Base-by-base conservation (phyloP, 2,797 vertebrate genomes). In the Lutjanus argentimaculatus region DNA sequence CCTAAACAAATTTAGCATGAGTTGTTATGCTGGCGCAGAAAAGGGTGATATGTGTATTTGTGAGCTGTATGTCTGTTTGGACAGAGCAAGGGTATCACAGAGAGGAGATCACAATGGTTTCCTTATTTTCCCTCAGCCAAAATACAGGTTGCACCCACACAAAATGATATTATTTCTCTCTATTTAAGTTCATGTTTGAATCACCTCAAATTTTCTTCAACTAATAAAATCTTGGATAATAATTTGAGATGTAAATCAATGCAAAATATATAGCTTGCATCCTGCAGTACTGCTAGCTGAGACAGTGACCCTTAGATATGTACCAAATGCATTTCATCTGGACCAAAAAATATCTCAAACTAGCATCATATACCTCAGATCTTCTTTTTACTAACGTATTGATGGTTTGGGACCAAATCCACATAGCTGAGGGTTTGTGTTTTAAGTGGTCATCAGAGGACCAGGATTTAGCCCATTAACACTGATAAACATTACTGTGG, bases 91-190 rank as follows among this genome's bases (percentile, higher is more conserved):
- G 82, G 86, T n/a, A 48, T 89, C 83, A 89, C 88, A 92, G 89
- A 93, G 93, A 94, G 93, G 91, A 93, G 92, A 88, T 78, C 77
- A 87, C 72, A 92, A 58, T 85, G 92, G 89, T 92, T 94, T 92
- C 92, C 90, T 75, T 87, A 62, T 74, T 73, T 74, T 48, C 75
- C 45, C 67, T 72, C 48, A 69, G 56, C 43, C 75, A 63, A 42
- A 48, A 46, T 45, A 36, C 30, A 67, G 21, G 2, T 53, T 49
- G 21, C 61, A 61, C 17, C 56, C 66, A 65, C 30, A 66, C 5
- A 11, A 71, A 7, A 53, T 48, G 13, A 36, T 4, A 36, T 36
- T 36, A 36, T 8, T 15, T 58, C 25, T 16, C 46, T 14, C 22
- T n/a, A n/a, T 4, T 52, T 65, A 36, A 78, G 75, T 71, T 49